Percentiles rank a stretch among this genome's conserved stretches.
Conservation (phyloP, 2,888 invertebrate species). For the Bugula neritina region DNA sequence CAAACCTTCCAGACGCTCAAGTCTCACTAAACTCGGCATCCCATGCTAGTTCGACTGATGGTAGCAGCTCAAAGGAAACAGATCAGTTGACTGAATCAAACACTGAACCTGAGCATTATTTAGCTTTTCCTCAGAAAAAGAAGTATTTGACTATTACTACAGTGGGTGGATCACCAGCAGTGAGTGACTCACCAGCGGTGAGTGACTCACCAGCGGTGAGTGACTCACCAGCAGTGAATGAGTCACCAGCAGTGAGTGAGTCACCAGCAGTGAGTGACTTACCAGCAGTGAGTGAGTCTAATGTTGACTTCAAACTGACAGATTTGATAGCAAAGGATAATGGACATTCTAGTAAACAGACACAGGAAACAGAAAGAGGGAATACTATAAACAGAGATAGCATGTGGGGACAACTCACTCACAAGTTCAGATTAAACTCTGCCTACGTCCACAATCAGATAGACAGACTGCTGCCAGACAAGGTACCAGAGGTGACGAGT, state of each 20-base stretch:
- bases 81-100: background rate
- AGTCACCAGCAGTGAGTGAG: background rate
- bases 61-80: background rate
- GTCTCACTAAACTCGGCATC: background rate
- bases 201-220: background rate
- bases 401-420: background rate
- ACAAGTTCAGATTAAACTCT: constrained; percentile 8
- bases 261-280: background rate
- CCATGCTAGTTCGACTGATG: background rate
- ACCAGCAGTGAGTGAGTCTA: too few species aligned
- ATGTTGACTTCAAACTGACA: too few species aligned
- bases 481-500: constrained; percentile 61
- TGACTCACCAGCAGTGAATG: background rate
- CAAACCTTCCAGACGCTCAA: background rate
- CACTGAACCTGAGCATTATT: background rate
- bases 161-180: constrained; percentile 44
- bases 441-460: background rate
- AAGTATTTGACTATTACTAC: too few species aligned
- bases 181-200: background rate
- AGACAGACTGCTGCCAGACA: background rate
- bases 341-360: too few species aligned
- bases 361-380: constrained; percentile 56
- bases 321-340: too few species aligned
- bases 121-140: background rate
- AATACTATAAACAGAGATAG: background rate